Conservation (phyloP, 2,113 vertebrate species). For the Sapajus apella region DNA sequence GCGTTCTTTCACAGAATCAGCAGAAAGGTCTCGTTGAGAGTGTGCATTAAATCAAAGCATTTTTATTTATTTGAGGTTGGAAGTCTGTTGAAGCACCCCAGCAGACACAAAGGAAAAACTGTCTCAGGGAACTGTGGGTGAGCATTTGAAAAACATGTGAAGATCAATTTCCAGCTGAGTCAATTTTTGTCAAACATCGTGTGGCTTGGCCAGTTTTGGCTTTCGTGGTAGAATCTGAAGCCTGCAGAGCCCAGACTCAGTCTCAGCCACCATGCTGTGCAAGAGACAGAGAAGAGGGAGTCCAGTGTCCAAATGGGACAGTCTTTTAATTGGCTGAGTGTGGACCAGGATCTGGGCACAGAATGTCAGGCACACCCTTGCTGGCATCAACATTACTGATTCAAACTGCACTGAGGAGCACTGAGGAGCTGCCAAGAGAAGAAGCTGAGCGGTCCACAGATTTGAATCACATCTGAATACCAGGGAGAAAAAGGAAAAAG, state of each 20-base stretch:
- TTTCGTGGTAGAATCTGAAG: conserved; percentile 25
- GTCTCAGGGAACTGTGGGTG: background rate
- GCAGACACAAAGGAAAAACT: conserved; percentile 43
- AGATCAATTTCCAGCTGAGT: conserved; percentile 65
- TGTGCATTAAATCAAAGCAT: conserved; percentile 10
- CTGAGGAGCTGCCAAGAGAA: conserved; percentile 27
- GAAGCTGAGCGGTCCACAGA: background rate
- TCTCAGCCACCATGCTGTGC: background rate
- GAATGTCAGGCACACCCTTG: conserved; percentile 48
- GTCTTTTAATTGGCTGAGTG: conserved; percentile 58
- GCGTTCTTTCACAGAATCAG: background rate
- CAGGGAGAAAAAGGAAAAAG: background rate
- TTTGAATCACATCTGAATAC: conserved; percentile 36
- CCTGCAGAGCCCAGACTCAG: background rate
- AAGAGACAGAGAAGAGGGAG: background rate
- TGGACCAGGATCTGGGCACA: background rate
- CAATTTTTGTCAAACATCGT: conserved; percentile 57
- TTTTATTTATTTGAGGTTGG: conserved; percentile 52
- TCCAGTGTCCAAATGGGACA: conserved; percentile 16
- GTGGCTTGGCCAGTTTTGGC: conserved; percentile 18
- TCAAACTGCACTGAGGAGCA: background rate
- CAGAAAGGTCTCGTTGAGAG: background rate
- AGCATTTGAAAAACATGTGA: conserved; percentile 58
- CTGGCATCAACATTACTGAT: conserved; percentile 42
- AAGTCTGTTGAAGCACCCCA: background rate